These are phyloP conservation scores for Oncorhynchus mykiss DNA, from an alignment of 2,113 vertebrate species.

Conservation along the genomic window DNA sequence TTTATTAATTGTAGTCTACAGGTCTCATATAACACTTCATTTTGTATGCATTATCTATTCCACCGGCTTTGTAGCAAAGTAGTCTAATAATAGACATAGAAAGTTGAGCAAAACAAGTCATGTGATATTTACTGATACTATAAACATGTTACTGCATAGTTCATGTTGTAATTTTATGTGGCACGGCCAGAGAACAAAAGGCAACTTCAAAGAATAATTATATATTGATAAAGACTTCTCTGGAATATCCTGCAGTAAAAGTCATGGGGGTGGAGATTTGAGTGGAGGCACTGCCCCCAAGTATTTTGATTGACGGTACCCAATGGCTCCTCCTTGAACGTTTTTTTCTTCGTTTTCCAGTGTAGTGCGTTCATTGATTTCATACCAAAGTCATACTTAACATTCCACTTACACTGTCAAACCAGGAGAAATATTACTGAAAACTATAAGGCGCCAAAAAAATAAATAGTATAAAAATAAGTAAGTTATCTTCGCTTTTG, in stretches of 20 bases:
- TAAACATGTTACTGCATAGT: not conserved
- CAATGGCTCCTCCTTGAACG: slow-evolving; percentile 68
- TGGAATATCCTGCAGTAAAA: not conserved
- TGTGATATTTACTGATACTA: too few species aligned
- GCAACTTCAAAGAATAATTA: not conserved
- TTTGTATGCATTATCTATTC: too few species aligned
- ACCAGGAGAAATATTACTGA: slow-evolving; percentile 78
- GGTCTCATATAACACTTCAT: too few species aligned
- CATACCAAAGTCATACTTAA: slow-evolving; percentile 85
- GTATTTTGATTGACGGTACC: slow-evolving; percentile 72
- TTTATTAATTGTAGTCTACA: too few species aligned
- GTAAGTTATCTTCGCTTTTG: slow-evolving; percentile 34
- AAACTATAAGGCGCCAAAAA: slow-evolving; percentile 72
- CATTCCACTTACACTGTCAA: slow-evolving; percentile 85
- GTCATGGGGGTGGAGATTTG: slow-evolving; percentile 38
- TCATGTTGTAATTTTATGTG: too few species aligned
- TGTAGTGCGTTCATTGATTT: slow-evolving; percentile 80
- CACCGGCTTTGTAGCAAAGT: too few species aligned
- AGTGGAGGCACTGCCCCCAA: slow-evolving; percentile 45
- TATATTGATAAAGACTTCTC: not conserved
- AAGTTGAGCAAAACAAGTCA: too few species aligned
- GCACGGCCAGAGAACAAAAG: not conserved
- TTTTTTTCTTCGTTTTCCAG: slow-evolving; percentile 73
- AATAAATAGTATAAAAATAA: slow-evolving; percentile 51
- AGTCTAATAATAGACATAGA: too few species aligned